Evolutionary conservation across 1,140 invertebrate genomes (phyloP).

Genomic region (Lutraria rhynchaena): DNA sequence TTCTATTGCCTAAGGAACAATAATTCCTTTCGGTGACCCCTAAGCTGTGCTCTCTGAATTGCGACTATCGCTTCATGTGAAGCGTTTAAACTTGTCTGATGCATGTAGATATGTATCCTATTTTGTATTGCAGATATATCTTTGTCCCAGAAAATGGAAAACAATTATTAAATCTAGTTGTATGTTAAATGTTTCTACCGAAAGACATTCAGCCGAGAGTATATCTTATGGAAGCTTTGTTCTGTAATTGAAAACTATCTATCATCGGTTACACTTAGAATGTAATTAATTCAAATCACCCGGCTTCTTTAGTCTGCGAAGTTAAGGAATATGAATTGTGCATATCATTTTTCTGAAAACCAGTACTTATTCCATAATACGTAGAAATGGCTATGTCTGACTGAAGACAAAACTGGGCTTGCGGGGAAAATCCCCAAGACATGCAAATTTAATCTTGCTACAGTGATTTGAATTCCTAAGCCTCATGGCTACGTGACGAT

Average conservation of each 20-base stretch:
- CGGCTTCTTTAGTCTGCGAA: conserved; percentile 47
- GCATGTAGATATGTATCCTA: too few relatives aligned
- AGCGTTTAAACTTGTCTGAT: too few relatives aligned
- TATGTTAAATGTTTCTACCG: conserved; percentile 14
- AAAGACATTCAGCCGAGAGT: conserved; percentile 10
- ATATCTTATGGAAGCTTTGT: background rate
- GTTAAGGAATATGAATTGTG: conserved; percentile 57
- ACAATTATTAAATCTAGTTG: conserved; percentile 7
- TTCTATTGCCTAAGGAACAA: too few relatives aligned
- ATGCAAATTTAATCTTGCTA: conserved; percentile 45
- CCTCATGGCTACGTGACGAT: conserved; percentile 26
- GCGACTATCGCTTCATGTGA: too few relatives aligned
- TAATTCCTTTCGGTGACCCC: too few relatives aligned
- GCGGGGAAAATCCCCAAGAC: conserved; percentile 36
- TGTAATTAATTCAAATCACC: conserved; percentile 57
- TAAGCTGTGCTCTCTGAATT: too few relatives aligned
- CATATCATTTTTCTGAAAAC: conserved; percentile 43
- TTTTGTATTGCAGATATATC: too few relatives aligned
- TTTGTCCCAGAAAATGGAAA: conserved; percentile 2
- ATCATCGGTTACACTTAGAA: conserved; percentile 42
- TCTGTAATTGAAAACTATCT: conserved; percentile 55
- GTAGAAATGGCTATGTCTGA: conserved; percentile 40
- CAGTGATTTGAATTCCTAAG: conserved; percentile 53
- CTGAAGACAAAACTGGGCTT: conserved; percentile 4
- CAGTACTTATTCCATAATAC: conserved; percentile 55